phyloP scores from a whole-genome alignment of 1,140 invertebrate species.

The Danaus plexippus region DNA sequence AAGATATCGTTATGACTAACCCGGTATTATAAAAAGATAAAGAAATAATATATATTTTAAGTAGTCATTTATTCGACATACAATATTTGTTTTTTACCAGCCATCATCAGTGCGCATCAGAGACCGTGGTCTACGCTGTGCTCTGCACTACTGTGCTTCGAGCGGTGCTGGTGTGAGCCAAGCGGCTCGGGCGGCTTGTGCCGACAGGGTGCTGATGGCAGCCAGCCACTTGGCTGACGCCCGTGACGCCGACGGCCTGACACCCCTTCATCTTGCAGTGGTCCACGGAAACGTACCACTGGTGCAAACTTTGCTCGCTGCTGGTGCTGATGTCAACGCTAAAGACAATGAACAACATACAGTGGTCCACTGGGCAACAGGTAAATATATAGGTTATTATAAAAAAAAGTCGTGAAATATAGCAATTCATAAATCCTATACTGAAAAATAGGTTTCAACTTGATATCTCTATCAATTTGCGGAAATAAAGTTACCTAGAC shows the following conservation, averaged over 20 bases:
- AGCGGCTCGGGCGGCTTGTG: constrained; percentile 76
- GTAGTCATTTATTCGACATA: too few species aligned
- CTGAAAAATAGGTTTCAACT: not conserved
- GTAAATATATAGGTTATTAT: constrained; percentile 70
- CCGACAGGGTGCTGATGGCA: constrained; percentile 80
- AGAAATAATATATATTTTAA: too few species aligned
- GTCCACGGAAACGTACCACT: constrained; percentile 91
- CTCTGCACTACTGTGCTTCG: constrained; percentile 93
- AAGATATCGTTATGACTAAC: too few species aligned
- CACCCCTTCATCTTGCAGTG: constrained; percentile 92
- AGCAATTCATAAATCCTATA: too few species aligned
- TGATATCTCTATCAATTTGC: constrained; percentile 8
- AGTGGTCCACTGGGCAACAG: constrained; percentile 98
- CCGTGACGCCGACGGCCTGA: constrained; percentile 94
- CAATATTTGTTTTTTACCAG: constrained; percentile 50
- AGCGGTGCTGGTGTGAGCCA: constrained; percentile 72
- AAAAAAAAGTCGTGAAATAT: too few species aligned
- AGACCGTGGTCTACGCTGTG: constrained; percentile 88
- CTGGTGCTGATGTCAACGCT: constrained; percentile 89
- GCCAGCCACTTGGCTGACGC: constrained; percentile 85
- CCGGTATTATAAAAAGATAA: too few species aligned
- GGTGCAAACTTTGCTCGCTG: constrained; percentile 84
- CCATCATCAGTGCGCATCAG: constrained; percentile 75
- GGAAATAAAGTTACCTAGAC: not conserved
- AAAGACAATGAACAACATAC: constrained; percentile 95